Conservation (phyloP, 2,797 vertebrate genomes). For the Peromyscus eremicus region DNA sequence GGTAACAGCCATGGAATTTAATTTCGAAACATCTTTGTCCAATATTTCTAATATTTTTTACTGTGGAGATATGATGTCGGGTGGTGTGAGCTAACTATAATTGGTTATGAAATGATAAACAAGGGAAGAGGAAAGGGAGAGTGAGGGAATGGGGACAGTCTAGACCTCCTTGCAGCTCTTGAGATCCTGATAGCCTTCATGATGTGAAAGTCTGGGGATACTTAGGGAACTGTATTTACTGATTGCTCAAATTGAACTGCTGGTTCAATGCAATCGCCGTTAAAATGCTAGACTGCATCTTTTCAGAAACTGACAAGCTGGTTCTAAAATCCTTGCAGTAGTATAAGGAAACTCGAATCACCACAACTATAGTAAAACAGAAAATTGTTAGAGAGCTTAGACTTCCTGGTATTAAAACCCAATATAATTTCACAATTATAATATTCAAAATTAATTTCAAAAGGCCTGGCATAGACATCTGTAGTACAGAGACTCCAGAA, state of each 20-base stretch:
- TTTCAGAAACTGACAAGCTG: background rate
- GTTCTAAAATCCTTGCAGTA: background rate
- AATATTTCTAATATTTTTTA: background rate
- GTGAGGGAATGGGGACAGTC: background rate
- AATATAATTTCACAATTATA: background rate
- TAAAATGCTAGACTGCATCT: background rate
- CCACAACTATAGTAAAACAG: slow-evolving; percentile 4
- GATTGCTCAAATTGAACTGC: background rate
- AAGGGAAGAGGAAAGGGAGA: background rate
- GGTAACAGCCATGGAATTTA: background rate
- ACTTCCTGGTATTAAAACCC: slow-evolving; percentile 44
- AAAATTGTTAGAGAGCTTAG: background rate
- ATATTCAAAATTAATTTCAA: background rate
- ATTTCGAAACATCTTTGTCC: background rate
- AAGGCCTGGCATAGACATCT: background rate
- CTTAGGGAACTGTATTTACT: slow-evolving; percentile 44
- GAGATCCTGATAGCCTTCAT: background rate
- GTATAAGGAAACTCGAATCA: background rate
- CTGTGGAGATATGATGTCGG: background rate
- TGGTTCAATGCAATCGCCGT: background rate
- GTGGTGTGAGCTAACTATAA: background rate
- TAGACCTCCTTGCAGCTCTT: background rate
- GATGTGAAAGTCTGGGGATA: background rate
- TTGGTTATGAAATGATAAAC: background rate
- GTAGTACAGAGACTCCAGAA: background rate